These are phyloP conservation scores for Argyra leucocephala DNA, from an alignment of 2,888 invertebrate species.

Conservation along the genomic window DNA sequence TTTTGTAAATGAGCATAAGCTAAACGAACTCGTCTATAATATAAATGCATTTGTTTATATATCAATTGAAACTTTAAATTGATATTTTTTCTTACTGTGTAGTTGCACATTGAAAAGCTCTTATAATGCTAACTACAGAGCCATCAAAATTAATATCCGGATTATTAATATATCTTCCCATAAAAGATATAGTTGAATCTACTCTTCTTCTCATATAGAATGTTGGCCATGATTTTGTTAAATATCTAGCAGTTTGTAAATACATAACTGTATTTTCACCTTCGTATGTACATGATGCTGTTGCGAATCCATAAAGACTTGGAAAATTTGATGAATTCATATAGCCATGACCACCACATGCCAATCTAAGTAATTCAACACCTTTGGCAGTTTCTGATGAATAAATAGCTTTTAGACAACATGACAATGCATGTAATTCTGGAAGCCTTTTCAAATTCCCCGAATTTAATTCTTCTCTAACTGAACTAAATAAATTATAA, in stretches of 20 bases:
- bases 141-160: slow-evolving; percentile 32
- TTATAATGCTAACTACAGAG: slow-evolving; percentile 38
- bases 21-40: slow-evolving; percentile 57
- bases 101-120: slow-evolving; percentile 44
- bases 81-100: slow-evolving; percentile 38
- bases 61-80: too few species aligned
- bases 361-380: slow-evolving; percentile 70
- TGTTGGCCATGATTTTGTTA: slow-evolving; percentile 68
- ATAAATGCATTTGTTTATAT: too few species aligned
- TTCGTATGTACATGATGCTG: slow-evolving; percentile 86
- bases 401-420: slow-evolving; percentile 79
- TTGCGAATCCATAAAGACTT: slow-evolving; percentile 63
- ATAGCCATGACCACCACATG: slow-evolving; percentile 95
- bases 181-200: slow-evolving; percentile 61
- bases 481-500: slow-evolving; percentile 72
- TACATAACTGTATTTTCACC: slow-evolving; percentile 91
- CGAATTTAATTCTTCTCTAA: slow-evolving; percentile 63
- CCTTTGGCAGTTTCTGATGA: slow-evolving; percentile 60
- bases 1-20: slow-evolving; percentile 61
- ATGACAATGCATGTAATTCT: slow-evolving; percentile 76
- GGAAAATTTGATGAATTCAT: slow-evolving; percentile 76
- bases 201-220: slow-evolving; percentile 50
- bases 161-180: slow-evolving; percentile 36
- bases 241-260: slow-evolving; percentile 76
- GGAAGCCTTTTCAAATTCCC: slow-evolving; percentile 72